Conservation (phyloP, 1,140 invertebrate species). For the Zaprionus ghesquierei region DNA sequence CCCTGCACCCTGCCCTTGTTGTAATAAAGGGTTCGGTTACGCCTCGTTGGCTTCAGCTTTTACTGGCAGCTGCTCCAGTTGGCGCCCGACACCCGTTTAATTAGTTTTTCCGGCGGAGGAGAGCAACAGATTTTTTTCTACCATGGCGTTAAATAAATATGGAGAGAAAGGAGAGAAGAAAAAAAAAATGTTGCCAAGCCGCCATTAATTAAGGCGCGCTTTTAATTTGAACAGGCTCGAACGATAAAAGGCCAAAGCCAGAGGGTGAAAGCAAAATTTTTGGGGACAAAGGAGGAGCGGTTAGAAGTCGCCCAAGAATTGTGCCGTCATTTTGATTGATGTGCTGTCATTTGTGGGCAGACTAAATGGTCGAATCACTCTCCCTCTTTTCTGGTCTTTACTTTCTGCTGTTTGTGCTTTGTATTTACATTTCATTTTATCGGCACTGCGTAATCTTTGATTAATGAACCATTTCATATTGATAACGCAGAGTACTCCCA, state of each 20-base stretch:
- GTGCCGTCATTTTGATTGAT: constrained; percentile 58
- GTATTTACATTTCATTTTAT: constrained; percentile 7
- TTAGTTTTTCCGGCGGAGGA: constrained; percentile 53
- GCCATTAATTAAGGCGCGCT: constrained; percentile 58
- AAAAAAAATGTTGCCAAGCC: constrained; percentile 31
- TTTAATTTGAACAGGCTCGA: constrained; percentile 46
- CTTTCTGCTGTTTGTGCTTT: background rate
- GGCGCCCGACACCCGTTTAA: constrained; percentile 42
- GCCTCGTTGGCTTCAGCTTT: constrained; percentile 32
- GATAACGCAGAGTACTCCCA: background rate
- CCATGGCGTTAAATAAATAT: constrained; percentile 35
- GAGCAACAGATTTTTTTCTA: constrained; percentile 52
- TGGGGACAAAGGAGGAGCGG: background rate
- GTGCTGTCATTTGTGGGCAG: constrained; percentile 44
- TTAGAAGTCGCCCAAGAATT: constrained; percentile 12
- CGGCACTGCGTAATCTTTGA: constrained; percentile 23
- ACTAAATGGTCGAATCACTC: constrained; percentile 13
- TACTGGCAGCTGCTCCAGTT: constrained; percentile 17
- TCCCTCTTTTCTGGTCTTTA: background rate
- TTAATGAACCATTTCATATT: constrained; percentile 31
- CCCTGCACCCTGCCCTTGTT: background rate
- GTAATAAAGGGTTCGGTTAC: constrained; percentile 27
- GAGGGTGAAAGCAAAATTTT: background rate
- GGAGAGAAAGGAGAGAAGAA: background rate
- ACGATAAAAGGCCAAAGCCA: constrained; percentile 1